Evolutionary conservation across 2,797 vertebrate genomes (phyloP).

Genomic region (Glyptemys insculpta): DNA sequence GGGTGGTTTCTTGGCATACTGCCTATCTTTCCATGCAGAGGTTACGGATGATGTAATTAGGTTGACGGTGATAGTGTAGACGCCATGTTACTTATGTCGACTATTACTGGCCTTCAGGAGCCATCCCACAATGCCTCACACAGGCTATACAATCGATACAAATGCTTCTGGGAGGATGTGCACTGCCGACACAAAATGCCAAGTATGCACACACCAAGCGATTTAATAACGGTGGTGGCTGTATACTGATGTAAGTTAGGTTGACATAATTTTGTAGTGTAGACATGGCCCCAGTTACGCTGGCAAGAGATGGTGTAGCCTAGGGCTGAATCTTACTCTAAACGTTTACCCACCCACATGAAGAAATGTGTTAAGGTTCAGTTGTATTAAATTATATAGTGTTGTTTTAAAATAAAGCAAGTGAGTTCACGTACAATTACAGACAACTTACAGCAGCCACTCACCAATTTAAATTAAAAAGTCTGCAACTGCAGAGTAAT

Average conservation of each 20-base stretch:
- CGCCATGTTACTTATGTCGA: neutral
- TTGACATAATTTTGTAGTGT: neutral
- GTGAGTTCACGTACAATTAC: slow-evolving; percentile 52
- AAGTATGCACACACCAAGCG: neutral
- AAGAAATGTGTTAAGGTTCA: slow-evolving; percentile 41
- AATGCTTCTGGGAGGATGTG: neutral
- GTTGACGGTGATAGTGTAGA: neutral
- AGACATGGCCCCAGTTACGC: neutral
- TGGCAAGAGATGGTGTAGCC: neutral
- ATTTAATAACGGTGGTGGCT: neutral
- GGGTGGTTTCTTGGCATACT: no score
- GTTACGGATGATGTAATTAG: neutral
- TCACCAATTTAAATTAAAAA: slow-evolving; percentile 76
- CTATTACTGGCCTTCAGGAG: neutral
- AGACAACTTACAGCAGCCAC: slow-evolving; percentile 56
- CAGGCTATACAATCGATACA: neutral
- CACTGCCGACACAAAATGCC: neutral
- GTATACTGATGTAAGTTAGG: neutral
- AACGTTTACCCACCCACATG: neutral
- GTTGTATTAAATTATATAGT: slow-evolving; percentile 44
- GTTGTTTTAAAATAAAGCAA: slow-evolving; percentile 55
- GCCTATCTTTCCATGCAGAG: no score
- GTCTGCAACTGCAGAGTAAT: slow-evolving; percentile 57
- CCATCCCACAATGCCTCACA: neutral
- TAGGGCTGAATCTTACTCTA: neutral